Conservation (phyloP, 2,888 invertebrate genomes). For the Pachymerium ferrugineum region DNA sequence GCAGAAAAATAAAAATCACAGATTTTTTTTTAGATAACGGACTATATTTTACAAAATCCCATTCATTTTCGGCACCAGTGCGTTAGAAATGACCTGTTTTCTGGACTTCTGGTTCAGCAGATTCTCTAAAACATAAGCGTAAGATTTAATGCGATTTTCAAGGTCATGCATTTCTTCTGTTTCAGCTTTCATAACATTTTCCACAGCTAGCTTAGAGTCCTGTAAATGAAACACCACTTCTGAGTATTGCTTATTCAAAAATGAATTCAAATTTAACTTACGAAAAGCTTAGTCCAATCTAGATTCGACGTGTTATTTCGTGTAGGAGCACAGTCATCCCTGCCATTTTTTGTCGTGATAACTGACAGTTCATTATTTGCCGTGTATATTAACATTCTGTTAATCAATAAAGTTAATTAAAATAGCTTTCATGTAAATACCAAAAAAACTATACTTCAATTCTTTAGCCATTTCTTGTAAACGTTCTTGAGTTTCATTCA, state of each 20-base stretch:
- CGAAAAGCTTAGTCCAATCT: background rate
- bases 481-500: background rate
- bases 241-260: too few species aligned
- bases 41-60: background rate
- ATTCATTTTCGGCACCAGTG: background rate
- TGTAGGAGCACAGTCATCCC: background rate
- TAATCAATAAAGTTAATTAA: background rate
- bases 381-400: background rate
- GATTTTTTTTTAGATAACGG: too few species aligned
- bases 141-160: background rate
- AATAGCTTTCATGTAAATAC: background rate
- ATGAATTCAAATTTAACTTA: background rate
- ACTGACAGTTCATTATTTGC: background rate
- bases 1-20: background rate
- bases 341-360: background rate
- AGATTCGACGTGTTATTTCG: background rate
- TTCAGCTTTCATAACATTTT: background rate
- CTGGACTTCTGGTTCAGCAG: background rate
- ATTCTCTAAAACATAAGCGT: background rate
- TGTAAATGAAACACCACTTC: too few species aligned
- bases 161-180: background rate
- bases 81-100: background rate
- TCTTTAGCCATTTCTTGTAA: background rate
- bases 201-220: background rate
- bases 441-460: background rate